Evolutionary conservation across 2,797 vertebrate species (phyloP).

Genomic region (Adrianichthys oophorus): DNA sequence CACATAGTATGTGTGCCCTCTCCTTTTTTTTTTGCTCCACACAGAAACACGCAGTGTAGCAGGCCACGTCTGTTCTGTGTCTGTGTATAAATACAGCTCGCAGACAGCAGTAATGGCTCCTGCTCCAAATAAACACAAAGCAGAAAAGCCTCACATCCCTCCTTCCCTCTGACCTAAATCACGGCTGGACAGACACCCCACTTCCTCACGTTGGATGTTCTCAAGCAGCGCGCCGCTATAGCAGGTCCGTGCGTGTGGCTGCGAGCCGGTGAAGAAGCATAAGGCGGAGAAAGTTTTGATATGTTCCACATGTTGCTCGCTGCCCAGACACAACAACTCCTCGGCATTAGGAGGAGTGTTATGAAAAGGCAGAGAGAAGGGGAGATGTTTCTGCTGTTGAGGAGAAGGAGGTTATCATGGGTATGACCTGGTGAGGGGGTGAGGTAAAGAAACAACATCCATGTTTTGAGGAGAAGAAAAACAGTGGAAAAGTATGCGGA

Average conservation of each 20-base stretch:
- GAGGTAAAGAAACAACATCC: slow-evolving; percentile 33
- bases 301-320: slow-evolving; percentile 65
- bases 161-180: slow-evolving; percentile 77
- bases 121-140: slow-evolving; percentile 83
- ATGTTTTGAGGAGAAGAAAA: slow-evolving; percentile 36
- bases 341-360: slow-evolving; percentile 47
- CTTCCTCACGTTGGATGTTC: slow-evolving; percentile 69
- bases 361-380: slow-evolving; percentile 41
- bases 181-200: slow-evolving; percentile 71
- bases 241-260: slow-evolving; percentile 31
- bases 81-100: slow-evolving; percentile 78
- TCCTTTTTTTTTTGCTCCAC: slow-evolving; percentile 12
- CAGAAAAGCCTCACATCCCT: slow-evolving; percentile 69
- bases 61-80: slow-evolving; percentile 70
- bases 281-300: slow-evolving; percentile 50
- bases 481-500: slow-evolving; percentile 41
- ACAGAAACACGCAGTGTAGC: slow-evolving; percentile 43
- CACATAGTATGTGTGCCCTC: slow-evolving; percentile 47
- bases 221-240: slow-evolving; percentile 46
- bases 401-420: slow-evolving; percentile 42
- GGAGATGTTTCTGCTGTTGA: slow-evolving; percentile 56
- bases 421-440: slow-evolving; percentile 23
- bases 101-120: slow-evolving; percentile 81
- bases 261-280: slow-evolving; percentile 38
- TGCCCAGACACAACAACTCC: slow-evolving; percentile 70